Percentiles rank a stretch among this genome's conserved stretches.
Evolutionary conservation across 2,113 vertebrate genomes (phyloP).

Genomic region (Cyanocitta stelleri): DNA sequence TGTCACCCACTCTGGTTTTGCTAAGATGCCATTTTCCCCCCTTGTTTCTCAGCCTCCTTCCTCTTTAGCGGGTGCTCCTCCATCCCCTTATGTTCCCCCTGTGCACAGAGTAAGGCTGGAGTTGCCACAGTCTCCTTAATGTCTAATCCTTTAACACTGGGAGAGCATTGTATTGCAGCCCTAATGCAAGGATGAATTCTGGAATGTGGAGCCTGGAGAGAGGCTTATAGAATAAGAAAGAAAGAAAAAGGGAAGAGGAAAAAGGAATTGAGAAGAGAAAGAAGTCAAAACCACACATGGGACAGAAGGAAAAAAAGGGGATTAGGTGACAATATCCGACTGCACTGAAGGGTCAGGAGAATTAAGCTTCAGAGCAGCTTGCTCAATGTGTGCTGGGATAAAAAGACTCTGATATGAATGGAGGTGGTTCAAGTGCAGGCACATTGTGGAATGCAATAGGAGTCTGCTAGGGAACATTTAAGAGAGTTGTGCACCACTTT

Average conservation of each 20-base stretch:
- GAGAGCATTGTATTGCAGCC: slow-evolving; percentile 72
- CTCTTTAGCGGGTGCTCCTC: slow-evolving; percentile 31
- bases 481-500: slow-evolving; percentile 67
- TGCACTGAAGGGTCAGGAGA: slow-evolving; percentile 78
- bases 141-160: slow-evolving; percentile 79
- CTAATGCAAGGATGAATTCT: slow-evolving; percentile 75
- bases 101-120: slow-evolving; percentile 54
- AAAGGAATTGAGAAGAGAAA: slow-evolving; percentile 76
- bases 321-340: slow-evolving; percentile 80
- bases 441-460: slow-evolving; percentile 67
- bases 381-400: slow-evolving; percentile 77
- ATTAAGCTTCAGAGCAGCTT: slow-evolving; percentile 75
- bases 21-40: slow-evolving; percentile 24
- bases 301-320: slow-evolving; percentile 75
- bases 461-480: slow-evolving; percentile 66
- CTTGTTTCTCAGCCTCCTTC: slow-evolving; percentile 21
- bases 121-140: slow-evolving; percentile 75
- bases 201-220: slow-evolving; percentile 75
- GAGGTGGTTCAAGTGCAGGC: slow-evolving; percentile 78
- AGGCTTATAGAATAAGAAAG: slow-evolving; percentile 75
- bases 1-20: background rate
- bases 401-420: slow-evolving; percentile 74
- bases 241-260: slow-evolving; percentile 74
- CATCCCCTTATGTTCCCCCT: slow-evolving; percentile 49
- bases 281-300: slow-evolving; percentile 81